Evolutionary conservation across 2,888 invertebrate species (phyloP).

Genomic region (Beris morrisii): DNA sequence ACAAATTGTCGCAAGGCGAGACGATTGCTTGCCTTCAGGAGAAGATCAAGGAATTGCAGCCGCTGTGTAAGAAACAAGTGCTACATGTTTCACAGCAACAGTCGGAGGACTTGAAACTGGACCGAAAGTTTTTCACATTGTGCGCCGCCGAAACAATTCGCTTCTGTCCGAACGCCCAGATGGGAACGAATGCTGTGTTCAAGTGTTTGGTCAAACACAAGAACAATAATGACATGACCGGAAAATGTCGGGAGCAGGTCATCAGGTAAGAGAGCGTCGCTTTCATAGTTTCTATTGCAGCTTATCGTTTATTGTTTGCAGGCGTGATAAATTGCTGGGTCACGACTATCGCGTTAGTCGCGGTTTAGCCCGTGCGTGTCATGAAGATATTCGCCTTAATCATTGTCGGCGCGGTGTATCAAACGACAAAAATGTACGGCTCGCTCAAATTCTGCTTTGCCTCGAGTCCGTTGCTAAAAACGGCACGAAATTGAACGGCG

Average conservation of each 20-base stretch:
- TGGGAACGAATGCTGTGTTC: conserved; percentile 82
- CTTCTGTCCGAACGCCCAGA: conserved; percentile 73
- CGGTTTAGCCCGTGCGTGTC: conserved; percentile 85
- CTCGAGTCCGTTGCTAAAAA: conserved; percentile 77
- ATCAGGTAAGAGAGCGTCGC: conserved; percentile 56
- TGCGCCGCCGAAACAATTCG: conserved; percentile 82
- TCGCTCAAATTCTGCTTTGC: conserved; percentile 90
- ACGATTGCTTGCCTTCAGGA: conserved; percentile 83
- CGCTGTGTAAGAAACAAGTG: conserved; percentile 77
- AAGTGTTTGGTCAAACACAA: conserved; percentile 87
- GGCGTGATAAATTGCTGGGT: conserved; percentile 81
- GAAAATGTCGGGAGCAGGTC: conserved; percentile 79
- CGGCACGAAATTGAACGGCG: conserved; percentile 71
- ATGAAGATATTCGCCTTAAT: conserved; percentile 82
- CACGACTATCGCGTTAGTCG: conserved; percentile 89
- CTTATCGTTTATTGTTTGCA: neutral
- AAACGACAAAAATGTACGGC: conserved; percentile 78
- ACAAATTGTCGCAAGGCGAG: conserved; percentile 69
- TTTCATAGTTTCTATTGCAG: neutral
- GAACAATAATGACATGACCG: conserved; percentile 66
- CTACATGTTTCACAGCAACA: conserved; percentile 85
- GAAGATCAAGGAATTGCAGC: conserved; percentile 64
- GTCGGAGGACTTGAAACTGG: conserved; percentile 83
- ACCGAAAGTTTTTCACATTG: conserved; percentile 85
- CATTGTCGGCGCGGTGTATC: conserved; percentile 82